phyloP scores from a whole-genome alignment of 2,113 vertebrate genomes.

The Xiphophorus maculatus region DNA sequence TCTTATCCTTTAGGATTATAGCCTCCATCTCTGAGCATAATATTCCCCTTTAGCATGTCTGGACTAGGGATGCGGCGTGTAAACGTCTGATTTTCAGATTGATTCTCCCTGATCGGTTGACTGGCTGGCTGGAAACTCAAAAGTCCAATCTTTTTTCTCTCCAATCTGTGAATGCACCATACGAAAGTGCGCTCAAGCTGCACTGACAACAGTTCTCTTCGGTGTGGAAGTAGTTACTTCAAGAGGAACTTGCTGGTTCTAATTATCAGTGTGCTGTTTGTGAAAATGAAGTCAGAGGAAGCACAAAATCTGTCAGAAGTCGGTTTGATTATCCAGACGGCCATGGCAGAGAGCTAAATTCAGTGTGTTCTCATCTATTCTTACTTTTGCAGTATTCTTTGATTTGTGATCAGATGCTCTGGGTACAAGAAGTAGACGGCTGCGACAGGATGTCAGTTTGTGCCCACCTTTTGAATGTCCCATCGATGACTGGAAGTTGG shows the following conservation, averaged over 20 bases:
- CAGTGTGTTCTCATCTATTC: not conserved
- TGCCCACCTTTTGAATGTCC: not conserved
- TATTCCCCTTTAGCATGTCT: not conserved
- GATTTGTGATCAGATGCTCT: not conserved
- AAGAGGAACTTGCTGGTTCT: not conserved
- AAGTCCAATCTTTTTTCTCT: not conserved
- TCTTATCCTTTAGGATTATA: slow-evolving; percentile 24
- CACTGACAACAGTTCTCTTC: not conserved
- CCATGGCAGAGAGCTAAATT: not conserved
- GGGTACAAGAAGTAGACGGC: not conserved
- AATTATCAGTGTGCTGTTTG: not conserved
- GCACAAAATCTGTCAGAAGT: not conserved
- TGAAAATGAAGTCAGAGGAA: not conserved
- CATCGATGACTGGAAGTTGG: not conserved
- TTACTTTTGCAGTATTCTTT: not conserved
- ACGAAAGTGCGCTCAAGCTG: not conserved
- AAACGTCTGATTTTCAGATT: not conserved
- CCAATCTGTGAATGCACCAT: not conserved
- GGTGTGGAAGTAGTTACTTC: not conserved
- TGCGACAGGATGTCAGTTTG: not conserved
- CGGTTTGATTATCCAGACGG: not conserved
- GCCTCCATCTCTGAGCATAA: slow-evolving; percentile 12
- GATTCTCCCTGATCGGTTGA: not conserved
- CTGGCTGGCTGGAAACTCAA: not conserved
- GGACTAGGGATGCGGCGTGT: not conserved